Evolutionary conservation across 2,797 vertebrate species (phyloP), one percentile per base, ranked within the genome.

Genomic region (Stomatorhinus walkeri): DNA sequence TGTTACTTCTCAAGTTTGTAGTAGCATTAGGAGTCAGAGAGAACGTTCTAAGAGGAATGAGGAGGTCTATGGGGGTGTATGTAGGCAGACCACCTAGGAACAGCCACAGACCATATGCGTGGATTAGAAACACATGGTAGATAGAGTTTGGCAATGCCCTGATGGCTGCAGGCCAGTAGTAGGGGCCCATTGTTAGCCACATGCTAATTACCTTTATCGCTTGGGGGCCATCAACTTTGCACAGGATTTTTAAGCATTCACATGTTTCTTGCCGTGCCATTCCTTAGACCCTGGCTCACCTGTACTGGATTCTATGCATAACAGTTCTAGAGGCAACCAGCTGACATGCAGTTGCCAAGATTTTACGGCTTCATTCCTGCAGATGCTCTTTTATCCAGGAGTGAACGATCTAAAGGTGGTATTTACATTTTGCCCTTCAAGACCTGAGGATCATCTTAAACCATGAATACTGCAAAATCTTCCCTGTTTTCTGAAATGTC

Each of bases 101-200:
- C 91, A 81, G 89, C 48, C 32, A 0, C 28, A 64, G 64, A 89
- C 87, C 88, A 52, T 51, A 56, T 28, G 54, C 49, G 52, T 90
- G 85, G 90, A 94, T 94, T 92, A 90, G 91, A 94, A 94, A 93
- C 94, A 94, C 91, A 94, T 93, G 93, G 64, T 22, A 88, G 88
- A 68, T 46, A 43, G 68, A 24, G 43, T 87, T 90, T 87, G 84
- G 88, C 87, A 90, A 90, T 64, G 61, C 87, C 87, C 49, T 46
- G 36, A 19, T 83, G 72, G 49, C 28, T 9, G 28, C 72, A 8
- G 22, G 76, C 36, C 52, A 56, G 83, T 61, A 22, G 52, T 46
- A 54, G 32, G 36, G 24, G 64, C 68, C 68, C 7, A 4, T 79
- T 22, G 87, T 85, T 64, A 32, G 43, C 54, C 32, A 61, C 36